phyloP scores from a whole-genome alignment of 2,797 vertebrate genomes.

The Sebastes variabilis region DNA sequence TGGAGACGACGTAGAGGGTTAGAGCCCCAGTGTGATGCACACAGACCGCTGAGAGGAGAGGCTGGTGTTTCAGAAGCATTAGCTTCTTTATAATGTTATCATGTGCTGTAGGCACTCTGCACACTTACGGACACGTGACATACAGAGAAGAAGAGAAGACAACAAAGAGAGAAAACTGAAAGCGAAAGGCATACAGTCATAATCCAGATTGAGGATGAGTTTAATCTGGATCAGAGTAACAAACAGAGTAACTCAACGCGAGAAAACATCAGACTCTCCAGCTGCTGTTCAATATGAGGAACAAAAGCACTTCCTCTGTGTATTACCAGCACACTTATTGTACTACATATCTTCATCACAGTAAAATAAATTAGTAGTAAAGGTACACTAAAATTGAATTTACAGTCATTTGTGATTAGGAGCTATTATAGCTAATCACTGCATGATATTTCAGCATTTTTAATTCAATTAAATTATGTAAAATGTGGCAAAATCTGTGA shows the following conservation, averaged over 20 bases:
- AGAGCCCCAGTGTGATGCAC: not conserved
- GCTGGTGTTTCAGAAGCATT: conserved; percentile 5
- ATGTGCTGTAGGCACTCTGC: not conserved
- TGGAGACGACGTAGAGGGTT: not conserved
- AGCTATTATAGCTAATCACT: not conserved
- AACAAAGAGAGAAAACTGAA: not conserved
- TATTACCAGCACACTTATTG: not conserved
- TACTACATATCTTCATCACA: not conserved
- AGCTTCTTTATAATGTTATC: not conserved
- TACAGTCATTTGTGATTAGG: not conserved
- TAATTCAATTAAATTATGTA: not conserved
- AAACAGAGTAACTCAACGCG: conserved; percentile 12
- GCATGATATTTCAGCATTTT: not conserved
- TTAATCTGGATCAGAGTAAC: conserved; percentile 56
- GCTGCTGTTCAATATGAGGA: not conserved
- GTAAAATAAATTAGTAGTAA: not conserved
- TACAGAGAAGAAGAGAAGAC: not conserved
- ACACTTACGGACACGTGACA: not conserved
- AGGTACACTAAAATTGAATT: not conserved
- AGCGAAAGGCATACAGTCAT: conserved; percentile 6
- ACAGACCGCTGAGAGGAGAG: not conserved
- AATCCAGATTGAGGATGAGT: conserved; percentile 38
- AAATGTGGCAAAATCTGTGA: not conserved
- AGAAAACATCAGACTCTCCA: not conserved
- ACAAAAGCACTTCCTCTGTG: not conserved